These are phyloP conservation scores for Paratilapia polleni DNA, from an alignment of 2,113 vertebrate species.

Conservation along the genomic window DNA sequence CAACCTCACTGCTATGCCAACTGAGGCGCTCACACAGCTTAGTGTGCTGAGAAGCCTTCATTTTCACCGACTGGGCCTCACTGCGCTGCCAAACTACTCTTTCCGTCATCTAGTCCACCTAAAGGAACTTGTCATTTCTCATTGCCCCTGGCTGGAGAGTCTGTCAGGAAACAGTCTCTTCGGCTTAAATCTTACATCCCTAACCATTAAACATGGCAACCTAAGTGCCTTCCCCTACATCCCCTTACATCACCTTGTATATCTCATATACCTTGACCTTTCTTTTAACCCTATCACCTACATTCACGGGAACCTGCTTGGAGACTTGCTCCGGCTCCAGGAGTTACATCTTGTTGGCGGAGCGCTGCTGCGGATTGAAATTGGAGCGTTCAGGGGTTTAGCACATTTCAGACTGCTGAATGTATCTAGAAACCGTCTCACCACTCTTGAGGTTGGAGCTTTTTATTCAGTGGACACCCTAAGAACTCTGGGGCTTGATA, in stretches of 20 bases:
- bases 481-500: slow-evolving; percentile 81
- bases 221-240: slow-evolving; percentile 82
- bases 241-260: slow-evolving; percentile 82
- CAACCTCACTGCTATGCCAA: slow-evolving; percentile 85
- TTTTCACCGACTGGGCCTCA: slow-evolving; percentile 78
- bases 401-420: slow-evolving; percentile 81
- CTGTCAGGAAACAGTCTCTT: slow-evolving; percentile 83
- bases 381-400: slow-evolving; percentile 82
- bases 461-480: slow-evolving; percentile 83
- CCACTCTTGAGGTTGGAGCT: slow-evolving; percentile 81
- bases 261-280: slow-evolving; percentile 85
- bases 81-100: slow-evolving; percentile 78
- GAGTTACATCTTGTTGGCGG: slow-evolving; percentile 85
- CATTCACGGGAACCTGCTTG: slow-evolving; percentile 76
- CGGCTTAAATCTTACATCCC: slow-evolving; percentile 86
- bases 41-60: slow-evolving; percentile 68
- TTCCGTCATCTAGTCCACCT: slow-evolving; percentile 79
- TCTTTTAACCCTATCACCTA: slow-evolving; percentile 87
- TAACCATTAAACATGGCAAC: slow-evolving; percentile 83
- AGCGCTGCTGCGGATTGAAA: slow-evolving; percentile 77
- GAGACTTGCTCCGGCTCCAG: slow-evolving; percentile 82
- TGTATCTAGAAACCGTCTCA: slow-evolving; percentile 83
- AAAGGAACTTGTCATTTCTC: slow-evolving; percentile 80
- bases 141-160: slow-evolving; percentile 79
- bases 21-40: slow-evolving; percentile 81